These are phyloP conservation scores for Atta texana DNA, from an alignment of 1,140 invertebrate species.

Conservation along the genomic window DNA sequence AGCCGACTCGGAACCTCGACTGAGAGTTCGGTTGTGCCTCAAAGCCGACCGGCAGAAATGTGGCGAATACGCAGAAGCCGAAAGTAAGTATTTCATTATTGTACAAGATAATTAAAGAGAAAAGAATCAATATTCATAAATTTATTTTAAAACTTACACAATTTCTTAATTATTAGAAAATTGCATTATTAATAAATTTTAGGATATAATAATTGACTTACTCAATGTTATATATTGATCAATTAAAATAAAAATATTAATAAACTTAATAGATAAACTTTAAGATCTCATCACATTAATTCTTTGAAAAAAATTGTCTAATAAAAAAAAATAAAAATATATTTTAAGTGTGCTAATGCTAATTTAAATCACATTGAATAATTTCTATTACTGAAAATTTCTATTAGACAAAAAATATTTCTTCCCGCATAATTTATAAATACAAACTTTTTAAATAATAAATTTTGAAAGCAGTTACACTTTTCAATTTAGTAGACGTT, in stretches of 20 bases:
- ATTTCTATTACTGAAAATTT: not conserved
- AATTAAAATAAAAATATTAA: not conserved
- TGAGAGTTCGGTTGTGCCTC: conserved; percentile 93
- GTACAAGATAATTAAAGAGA: not conserved
- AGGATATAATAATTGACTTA: not conserved
- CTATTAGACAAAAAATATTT: not conserved
- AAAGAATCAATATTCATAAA: not conserved
- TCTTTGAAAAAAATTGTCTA: not conserved
- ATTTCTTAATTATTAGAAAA: not conserved
- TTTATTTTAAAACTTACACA: not conserved
- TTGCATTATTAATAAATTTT: conserved; percentile 9
- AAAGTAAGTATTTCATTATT: conserved; percentile 88
- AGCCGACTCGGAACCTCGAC: conserved; percentile 87
- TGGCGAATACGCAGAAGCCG: conserved; percentile 93
- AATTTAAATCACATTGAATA: not conserved
- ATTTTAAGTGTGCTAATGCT: not conserved
- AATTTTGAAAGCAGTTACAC: not conserved
- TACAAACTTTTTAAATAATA: not conserved
- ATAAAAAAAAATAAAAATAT: not conserved
- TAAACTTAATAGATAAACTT: not conserved
- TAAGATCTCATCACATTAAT: not conserved
- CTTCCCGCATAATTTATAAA: not conserved
- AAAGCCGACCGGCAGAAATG: conserved; percentile 92
- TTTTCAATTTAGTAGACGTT: not conserved
- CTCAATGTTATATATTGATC: not conserved